Evolutionary conservation across 2,113 vertebrate genomes (phyloP).

Genomic region (Antechinus flavipes): DNA sequence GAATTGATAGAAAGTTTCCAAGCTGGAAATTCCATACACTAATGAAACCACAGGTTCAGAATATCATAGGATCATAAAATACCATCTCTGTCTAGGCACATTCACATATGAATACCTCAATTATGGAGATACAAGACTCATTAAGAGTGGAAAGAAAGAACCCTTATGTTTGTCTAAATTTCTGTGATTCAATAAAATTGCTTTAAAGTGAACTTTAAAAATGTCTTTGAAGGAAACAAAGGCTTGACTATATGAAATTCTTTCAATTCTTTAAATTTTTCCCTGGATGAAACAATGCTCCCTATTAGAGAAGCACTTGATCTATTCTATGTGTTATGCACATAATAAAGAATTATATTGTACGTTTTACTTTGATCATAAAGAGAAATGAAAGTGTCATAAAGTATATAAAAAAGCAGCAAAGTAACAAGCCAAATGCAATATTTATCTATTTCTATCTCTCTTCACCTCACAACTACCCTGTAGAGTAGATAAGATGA

Average conservation of each 20-base stretch:
- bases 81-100: slow-evolving; percentile 33
- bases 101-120: slow-evolving; percentile 64
- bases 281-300: slow-evolving; percentile 23
- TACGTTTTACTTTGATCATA: neutral
- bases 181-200: slow-evolving; percentile 66
- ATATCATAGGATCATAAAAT: slow-evolving; percentile 28
- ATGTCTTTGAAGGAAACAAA: neutral
- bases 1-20: neutral
- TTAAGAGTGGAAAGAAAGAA: slow-evolving; percentile 55
- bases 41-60: neutral
- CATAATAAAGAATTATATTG: slow-evolving; percentile 6
- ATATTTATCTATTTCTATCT: no score
- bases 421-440: neutral
- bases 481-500: neutral
- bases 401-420: slow-evolving; percentile 11
- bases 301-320: neutral
- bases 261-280: slow-evolving; percentile 49
- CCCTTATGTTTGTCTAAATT: slow-evolving; percentile 68
- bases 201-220: slow-evolving; percentile 58
- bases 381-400: slow-evolving; percentile 9
- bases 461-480: neutral
- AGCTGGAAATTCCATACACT: neutral
- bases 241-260: neutral
- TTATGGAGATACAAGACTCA: slow-evolving; percentile 61
- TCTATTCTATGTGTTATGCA: slow-evolving; percentile 1